Conservation (phyloP, 2,888 invertebrate genomes). For the Lasius platythorax region DNA sequence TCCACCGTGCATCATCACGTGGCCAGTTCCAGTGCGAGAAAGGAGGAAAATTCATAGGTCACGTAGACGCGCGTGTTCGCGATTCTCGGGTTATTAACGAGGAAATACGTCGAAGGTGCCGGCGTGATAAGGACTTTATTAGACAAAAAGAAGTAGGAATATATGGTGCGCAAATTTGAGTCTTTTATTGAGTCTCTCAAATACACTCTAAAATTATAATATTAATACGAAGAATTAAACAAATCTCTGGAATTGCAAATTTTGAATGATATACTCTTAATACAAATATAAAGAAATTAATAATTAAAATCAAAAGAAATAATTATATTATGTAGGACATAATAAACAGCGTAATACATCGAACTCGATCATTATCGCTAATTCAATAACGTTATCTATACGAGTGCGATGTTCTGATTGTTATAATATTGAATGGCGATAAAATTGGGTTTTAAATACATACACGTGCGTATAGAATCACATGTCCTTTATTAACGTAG, state of each 20-base stretch:
- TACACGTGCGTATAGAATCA: background rate
- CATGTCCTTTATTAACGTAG: background rate
- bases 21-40: background rate
- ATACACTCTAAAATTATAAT: background rate
- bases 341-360: background rate
- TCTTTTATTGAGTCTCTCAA: background rate
- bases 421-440: conserved; percentile 14
- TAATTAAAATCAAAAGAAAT: conserved; percentile 9
- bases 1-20: conserved; percentile 34
- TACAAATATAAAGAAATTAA: background rate
- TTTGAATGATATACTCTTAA: background rate
- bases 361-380: conserved; percentile 11
- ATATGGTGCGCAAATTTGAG: background rate
- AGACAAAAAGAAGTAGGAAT: background rate
- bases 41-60: conserved; percentile 25
- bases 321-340: background rate
- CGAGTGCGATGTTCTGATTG: background rate
- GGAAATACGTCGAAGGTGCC: conserved; percentile 3
- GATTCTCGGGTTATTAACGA: conserved; percentile 27
- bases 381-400: conserved; percentile 10
- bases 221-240: background rate
- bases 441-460: background rate
- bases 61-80: conserved; percentile 9
- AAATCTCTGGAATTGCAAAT: background rate
- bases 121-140: background rate